Conservation (phyloP, 2,888 invertebrate species). For the Sycophila texana region DNA sequence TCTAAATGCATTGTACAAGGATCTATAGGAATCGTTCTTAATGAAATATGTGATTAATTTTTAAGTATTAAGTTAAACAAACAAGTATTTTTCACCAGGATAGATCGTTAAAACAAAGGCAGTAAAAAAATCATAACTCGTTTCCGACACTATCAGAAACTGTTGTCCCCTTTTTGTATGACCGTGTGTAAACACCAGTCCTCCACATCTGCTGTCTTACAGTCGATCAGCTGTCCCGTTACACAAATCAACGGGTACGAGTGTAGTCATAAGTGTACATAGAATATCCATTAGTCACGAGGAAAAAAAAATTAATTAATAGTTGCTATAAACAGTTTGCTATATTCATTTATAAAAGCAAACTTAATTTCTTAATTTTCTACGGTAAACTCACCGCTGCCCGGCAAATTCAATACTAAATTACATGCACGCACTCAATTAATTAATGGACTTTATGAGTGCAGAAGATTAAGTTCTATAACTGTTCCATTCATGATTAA, state of each 20-base stretch:
- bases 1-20: too few species aligned
- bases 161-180: constrained; percentile 21
- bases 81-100: too few species aligned
- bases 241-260: constrained; percentile 39
- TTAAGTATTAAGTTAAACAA: too few species aligned
- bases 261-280: constrained; percentile 28
- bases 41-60: too few species aligned
- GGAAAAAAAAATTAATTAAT: neutral
- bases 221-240: constrained; percentile 53
- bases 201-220: constrained; percentile 50
- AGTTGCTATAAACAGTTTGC: neutral
- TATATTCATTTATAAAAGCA: neutral
- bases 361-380: neutral
- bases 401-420: too few species aligned
- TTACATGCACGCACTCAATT: too few species aligned
- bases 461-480: too few species aligned
- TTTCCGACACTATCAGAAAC: neutral
- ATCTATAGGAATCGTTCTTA: too few species aligned
- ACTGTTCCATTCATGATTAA: too few species aligned
- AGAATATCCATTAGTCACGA: constrained; percentile 21
- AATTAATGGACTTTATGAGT: too few species aligned
- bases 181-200: constrained; percentile 41
- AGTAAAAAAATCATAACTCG: neutral
- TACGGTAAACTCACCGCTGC: too few species aligned
- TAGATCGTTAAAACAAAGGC: too few species aligned